phyloP scores from a whole-genome alignment of 2,797 vertebrate genomes.

The Esox masquinongy region DNA sequence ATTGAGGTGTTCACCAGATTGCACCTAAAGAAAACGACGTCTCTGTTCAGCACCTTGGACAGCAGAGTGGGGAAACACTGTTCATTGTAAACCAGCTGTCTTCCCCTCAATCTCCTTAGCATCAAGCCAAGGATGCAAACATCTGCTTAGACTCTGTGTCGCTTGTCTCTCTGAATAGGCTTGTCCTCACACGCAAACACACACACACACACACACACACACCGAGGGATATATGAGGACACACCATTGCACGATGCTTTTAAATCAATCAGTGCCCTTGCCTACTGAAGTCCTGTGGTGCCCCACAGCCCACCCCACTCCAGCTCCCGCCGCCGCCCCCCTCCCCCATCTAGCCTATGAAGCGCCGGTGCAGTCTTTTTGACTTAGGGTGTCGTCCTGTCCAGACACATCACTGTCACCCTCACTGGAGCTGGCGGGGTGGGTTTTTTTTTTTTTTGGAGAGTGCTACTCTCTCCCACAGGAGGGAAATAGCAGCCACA shows the following conservation, averaged over 20 bases:
- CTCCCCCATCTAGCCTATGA: constrained; percentile 45
- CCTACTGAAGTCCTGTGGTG: constrained; percentile 34
- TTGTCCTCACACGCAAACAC: neutral
- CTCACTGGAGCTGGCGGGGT: constrained; percentile 44
- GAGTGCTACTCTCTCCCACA: constrained; percentile 40
- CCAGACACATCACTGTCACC: constrained; percentile 67
- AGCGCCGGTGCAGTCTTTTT: constrained; percentile 42
- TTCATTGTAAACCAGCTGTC: neutral
- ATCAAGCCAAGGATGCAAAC: neutral
- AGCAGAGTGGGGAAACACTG: neutral
- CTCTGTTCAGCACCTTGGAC: constrained; percentile 61
- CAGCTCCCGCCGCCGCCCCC: neutral
- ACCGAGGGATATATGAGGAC: constrained; percentile 6
- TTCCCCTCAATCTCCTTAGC: neutral
- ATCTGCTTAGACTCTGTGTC: neutral
- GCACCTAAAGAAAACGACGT: neutral
- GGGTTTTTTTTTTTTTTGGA: neutral
- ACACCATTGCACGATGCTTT: constrained; percentile 26
- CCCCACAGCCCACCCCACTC: no score
- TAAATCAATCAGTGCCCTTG: constrained; percentile 48
- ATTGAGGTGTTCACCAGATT: no score
- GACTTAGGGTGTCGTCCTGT: constrained; percentile 71
- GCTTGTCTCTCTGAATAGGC: neutral
- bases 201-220: constrained; percentile 6
- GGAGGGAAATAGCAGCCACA: neutral